Percentiles rank a stretch among this genome's conserved stretches.
phyloP scores from a whole-genome alignment of 2,797 vertebrate genomes.

The Rallus crepitans region DNA sequence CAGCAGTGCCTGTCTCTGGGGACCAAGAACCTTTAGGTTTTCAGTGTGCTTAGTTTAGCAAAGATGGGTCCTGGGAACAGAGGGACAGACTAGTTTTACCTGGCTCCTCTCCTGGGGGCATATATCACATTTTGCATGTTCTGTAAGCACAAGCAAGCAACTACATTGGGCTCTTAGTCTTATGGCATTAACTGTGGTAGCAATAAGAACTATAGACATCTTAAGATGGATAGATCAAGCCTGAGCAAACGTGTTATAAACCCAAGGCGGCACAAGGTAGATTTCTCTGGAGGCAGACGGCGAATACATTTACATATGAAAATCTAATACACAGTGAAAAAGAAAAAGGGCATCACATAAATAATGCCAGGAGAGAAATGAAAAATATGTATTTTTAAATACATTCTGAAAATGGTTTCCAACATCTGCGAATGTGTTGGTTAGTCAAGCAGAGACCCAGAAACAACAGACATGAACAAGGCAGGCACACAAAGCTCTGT shows the following conservation, averaged over 20 bases:
- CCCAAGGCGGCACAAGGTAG: neutral
- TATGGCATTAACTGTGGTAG: neutral
- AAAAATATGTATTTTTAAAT: conserved; percentile 34
- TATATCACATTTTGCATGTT: neutral
- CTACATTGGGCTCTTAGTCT: neutral
- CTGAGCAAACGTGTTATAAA: neutral
- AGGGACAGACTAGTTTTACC: neutral
- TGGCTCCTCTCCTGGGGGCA: neutral
- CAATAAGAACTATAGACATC: neutral
- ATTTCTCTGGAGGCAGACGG: neutral
- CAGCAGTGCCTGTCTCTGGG: neutral
- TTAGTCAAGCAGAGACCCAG: neutral
- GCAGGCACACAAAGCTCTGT: neutral
- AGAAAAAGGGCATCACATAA: conserved; percentile 36
- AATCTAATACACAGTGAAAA: conserved; percentile 29
- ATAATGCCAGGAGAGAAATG: conserved; percentile 1
- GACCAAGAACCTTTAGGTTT: neutral
- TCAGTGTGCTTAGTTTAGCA: neutral
- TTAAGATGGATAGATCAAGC: conserved; percentile 20
- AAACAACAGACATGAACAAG: neutral
- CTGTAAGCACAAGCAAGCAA: neutral
- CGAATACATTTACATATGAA: conserved; percentile 37
- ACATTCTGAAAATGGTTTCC: neutral
- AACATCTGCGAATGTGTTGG: neutral
- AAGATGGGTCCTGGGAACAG: neutral